These are phyloP conservation scores for Sorex araneus DNA, from an alignment of 2,113 vertebrate genomes.

Conservation along the genomic window DNA sequence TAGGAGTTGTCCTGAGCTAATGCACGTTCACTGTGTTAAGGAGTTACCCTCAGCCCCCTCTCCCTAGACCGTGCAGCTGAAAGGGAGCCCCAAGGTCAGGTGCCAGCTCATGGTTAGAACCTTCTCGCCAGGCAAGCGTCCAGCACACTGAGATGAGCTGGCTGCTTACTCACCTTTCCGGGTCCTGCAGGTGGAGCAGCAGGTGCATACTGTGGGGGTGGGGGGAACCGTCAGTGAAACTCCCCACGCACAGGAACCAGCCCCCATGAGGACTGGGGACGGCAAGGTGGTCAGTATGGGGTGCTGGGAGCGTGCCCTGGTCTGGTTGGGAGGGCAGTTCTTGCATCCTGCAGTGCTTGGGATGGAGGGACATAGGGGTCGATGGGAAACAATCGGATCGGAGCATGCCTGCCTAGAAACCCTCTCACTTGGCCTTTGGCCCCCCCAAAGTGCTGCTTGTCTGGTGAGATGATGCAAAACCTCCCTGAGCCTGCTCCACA, in stretches of 20 bases:
- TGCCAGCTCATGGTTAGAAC: constrained; percentile 45
- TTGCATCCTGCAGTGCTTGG: not conserved
- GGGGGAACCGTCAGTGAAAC: constrained; percentile 68
- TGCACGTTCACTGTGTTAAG: not conserved
- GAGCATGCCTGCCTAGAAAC: not conserved
- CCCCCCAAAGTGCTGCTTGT: not conserved
- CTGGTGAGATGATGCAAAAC: not conserved
- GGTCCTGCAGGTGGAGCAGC: constrained; percentile 88
- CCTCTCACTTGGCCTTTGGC: not conserved
- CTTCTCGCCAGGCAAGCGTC: not conserved
- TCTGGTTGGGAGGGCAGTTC: not conserved
- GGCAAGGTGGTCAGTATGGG: not conserved
- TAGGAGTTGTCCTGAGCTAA: not conserved
- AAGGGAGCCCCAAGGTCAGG: constrained; percentile 66
- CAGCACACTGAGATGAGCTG: not conserved
- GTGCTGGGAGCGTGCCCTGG: not conserved
- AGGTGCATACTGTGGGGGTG: constrained; percentile 89
- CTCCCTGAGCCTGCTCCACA: not conserved
- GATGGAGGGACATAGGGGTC: not conserved
- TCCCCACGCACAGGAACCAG: not conserved
- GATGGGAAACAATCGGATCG: not conserved
- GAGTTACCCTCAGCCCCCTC: not conserved
- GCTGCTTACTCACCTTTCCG: constrained; percentile 89
- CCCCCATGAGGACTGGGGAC: constrained; percentile 7
- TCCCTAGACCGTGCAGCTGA: constrained; percentile 5